phyloP scores from a whole-genome alignment of 1,140 invertebrate species.

The Pseudomyrmex pallidus region DNA sequence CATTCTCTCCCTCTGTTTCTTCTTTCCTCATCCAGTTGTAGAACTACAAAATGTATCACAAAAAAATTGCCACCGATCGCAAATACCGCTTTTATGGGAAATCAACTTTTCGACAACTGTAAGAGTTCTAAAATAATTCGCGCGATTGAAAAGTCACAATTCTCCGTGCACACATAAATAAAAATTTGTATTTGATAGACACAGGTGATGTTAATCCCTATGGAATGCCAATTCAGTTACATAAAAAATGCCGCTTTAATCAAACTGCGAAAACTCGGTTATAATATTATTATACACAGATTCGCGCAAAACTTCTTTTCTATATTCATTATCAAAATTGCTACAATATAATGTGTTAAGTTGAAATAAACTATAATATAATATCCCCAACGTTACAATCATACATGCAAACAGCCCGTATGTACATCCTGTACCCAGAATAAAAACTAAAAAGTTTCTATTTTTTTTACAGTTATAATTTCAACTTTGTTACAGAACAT shows the following conservation, averaged over 20 bases:
- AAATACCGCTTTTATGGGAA: slow-evolving; percentile 50
- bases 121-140: slow-evolving; percentile 15
- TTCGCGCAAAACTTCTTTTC: slow-evolving; percentile 12
- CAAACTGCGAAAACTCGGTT: slow-evolving; percentile 5
- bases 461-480: slow-evolving; percentile 21
- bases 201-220: slow-evolving; percentile 7
- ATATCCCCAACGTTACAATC: slow-evolving; percentile 18
- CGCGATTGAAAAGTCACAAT: slow-evolving; percentile 61
- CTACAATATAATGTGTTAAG: slow-evolving; percentile 23
- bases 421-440: not conserved
- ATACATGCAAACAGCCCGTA: slow-evolving; percentile 27
- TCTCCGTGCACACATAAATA: slow-evolving; percentile 25
- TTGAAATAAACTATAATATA: slow-evolving; percentile 24
- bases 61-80: slow-evolving; percentile 37
- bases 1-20: slow-evolving; percentile 20
- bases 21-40: slow-evolving; percentile 1
- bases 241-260: slow-evolving; percentile 19
- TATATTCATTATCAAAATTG: slow-evolving; percentile 14
- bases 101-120: slow-evolving; percentile 18
- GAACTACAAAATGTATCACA: slow-evolving; percentile 64
- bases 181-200: slow-evolving; percentile 38
- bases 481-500: not conserved
- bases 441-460: slow-evolving; percentile 29
- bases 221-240: slow-evolving; percentile 36
- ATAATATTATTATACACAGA: slow-evolving; percentile 24